Base-by-base conservation (phyloP, 2,888 invertebrate genomes). In the Cerastis rubricosa region DNA sequence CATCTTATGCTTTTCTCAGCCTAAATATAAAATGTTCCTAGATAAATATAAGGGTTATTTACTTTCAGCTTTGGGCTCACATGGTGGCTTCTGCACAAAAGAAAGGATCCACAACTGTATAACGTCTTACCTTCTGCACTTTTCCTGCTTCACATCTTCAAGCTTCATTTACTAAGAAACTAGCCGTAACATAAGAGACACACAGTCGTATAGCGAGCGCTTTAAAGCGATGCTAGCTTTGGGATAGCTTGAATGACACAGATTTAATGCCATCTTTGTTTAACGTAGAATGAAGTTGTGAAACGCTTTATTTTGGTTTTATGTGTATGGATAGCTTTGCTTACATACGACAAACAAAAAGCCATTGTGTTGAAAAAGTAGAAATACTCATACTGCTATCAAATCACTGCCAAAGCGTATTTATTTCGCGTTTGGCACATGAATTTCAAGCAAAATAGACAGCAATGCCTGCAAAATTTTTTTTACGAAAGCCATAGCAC, bases 91-190 rank as follows among this genome's bases (percentile, higher is more conserved):
- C 57, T 29, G 29, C 59, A 12, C 17, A 59, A 57, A 25, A 57
- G 6, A 2, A 0, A 51, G n/a, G 25, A 43, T 2, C 6, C 9
- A 35, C 4, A 35, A 43, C 2, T 75, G 0, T 45, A 57, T 43
- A 29, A 35, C 43, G 2, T 7, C n/a, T 71, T 11, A 43, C 66
- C 70, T 87, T 71, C 80, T 86, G 40, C 8, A 12, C 1, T 25
- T 51, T 59, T 43, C 12, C 12, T 59, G 43, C 11, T 11, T 22
- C 11, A 35, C 22, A n/a, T 19, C 43, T 47, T 5, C 81, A 87
- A 83, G 85, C 71, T 71, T 85, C 89, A 87, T 89, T 90, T 81
- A 84, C 76, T 79, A 76, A 78, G 87, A 87, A 89, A 90, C 87
- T 88, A 87, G 84, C 88, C 87, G 75, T 85, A 81, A 82, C 86